A percentile compares a stretch with the other conserved stretches of the same genome.
Evolutionary conservation across 2,797 vertebrate genomes (phyloP).

Genomic region (Alexandromys oeconomus): DNA sequence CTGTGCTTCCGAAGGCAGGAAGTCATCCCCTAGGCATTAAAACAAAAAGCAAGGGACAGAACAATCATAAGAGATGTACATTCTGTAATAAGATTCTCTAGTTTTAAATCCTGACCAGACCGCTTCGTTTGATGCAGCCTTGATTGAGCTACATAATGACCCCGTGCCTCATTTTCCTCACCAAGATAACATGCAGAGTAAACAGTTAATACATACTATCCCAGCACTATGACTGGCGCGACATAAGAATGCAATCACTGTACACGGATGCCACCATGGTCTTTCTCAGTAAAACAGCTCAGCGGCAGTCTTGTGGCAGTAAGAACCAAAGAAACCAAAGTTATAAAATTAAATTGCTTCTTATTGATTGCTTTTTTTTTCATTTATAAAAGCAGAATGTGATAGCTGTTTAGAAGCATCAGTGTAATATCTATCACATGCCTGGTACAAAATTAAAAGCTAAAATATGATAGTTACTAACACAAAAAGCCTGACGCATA

Average conservation of each 20-base stretch:
- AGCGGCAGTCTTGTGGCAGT: neutral
- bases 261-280: neutral
- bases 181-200: neutral
- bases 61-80: neutral
- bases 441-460: neutral
- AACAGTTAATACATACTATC: neutral
- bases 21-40: neutral
- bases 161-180: neutral
- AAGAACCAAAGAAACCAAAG: neutral
- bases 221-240: neutral
- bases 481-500: neutral
- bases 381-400: neutral
- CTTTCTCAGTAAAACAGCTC: neutral
- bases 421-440: neutral
- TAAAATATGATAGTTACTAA: neutral
- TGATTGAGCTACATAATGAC: neutral
- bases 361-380: neutral
- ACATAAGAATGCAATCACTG: neutral
- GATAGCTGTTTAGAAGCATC: neutral
- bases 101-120: neutral
- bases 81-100: neutral
- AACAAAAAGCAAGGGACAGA: neutral
- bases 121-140: neutral
- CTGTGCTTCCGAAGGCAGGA: neutral
- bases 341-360: neutral